A percentile compares a stretch with the other conserved stretches of the same genome.
Conservation (phyloP, 2,888 invertebrate genomes). For the Metalampra italica region DNA sequence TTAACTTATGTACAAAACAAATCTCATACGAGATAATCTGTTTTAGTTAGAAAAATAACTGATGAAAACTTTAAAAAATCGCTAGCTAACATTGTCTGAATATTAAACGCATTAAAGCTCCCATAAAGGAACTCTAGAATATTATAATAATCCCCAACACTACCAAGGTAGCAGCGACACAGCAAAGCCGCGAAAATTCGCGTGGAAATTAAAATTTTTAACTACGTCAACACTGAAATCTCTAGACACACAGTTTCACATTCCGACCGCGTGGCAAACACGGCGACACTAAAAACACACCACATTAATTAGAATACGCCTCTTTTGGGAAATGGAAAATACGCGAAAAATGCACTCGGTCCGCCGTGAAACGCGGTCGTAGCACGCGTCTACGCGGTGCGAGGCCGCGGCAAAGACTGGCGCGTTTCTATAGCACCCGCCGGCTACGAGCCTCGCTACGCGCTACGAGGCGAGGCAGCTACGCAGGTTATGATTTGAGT, state of each 20-base stretch:
- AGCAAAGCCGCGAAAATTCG: slow-evolving; percentile 8
- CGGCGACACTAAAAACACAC: slow-evolving; percentile 28
- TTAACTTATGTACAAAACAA: no score
- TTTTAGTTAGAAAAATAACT: no score
- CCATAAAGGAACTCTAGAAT: neutral
- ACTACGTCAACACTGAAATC: slow-evolving; percentile 16
- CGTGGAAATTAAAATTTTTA: slow-evolving; percentile 11
- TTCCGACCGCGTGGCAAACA: slow-evolving; percentile 24
- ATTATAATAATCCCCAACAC: neutral
- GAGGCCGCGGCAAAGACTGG: slow-evolving; percentile 59
- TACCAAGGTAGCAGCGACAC: slow-evolving; percentile 1
- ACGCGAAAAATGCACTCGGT: slow-evolving; percentile 25
- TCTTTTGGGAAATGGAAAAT: slow-evolving; percentile 29
- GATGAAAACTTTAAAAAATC: neutral
- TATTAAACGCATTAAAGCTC: neutral
- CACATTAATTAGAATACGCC: slow-evolving; percentile 57
- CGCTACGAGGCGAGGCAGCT: slow-evolving; percentile 37
- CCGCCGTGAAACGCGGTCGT: slow-evolving; percentile 25
- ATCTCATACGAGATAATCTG: no score
- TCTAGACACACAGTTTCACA: slow-evolving; percentile 24
- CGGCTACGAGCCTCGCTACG: slow-evolving; percentile 57
- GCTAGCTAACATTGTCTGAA: neutral
- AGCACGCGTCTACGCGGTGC: slow-evolving; percentile 57
- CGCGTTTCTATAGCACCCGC: slow-evolving; percentile 69
- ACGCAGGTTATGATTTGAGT: slow-evolving; percentile 27